Conservation (phyloP, 2,797 vertebrate genomes). For the Tolypeutes matacus region DNA sequence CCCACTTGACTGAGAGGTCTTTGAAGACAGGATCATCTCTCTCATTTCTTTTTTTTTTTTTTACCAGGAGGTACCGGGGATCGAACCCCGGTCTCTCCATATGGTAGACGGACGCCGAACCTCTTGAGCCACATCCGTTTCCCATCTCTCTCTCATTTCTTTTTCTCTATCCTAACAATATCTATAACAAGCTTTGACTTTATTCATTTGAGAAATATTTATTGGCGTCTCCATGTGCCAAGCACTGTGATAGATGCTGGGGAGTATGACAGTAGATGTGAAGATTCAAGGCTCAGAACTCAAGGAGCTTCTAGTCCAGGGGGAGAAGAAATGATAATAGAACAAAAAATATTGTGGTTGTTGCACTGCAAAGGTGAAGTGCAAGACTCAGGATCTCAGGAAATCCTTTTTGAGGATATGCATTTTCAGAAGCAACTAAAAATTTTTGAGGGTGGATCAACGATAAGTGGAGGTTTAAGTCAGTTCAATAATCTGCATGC, state of each 20-base stretch:
- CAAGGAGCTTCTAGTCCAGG: neutral
- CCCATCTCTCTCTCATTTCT: no score
- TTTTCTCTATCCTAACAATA: neutral
- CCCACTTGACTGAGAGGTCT: neutral
- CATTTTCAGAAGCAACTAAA: neutral
- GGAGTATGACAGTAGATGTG: neutral
- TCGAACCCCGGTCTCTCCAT: no score
- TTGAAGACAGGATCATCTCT: neutral
- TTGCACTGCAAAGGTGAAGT: neutral
- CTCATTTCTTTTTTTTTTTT: conserved; percentile 31
- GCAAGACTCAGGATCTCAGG: neutral
- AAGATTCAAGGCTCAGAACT: neutral
- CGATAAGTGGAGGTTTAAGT: conserved; percentile 21
- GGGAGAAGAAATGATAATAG: neutral
- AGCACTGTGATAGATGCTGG: neutral
- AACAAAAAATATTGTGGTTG: neutral
- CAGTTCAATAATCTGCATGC: conserved; percentile 13
- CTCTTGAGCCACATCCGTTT: no score
- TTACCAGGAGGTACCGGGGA: no score
- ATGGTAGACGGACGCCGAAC: no score
- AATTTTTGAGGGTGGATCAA: neutral
- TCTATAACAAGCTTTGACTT: neutral
- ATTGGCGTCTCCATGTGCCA: neutral
- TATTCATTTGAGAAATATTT: neutral
- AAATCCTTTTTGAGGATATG: neutral